Evolutionary conservation across 2,888 invertebrate species (phyloP).

Genomic region (Drosophila borborema): DNA sequence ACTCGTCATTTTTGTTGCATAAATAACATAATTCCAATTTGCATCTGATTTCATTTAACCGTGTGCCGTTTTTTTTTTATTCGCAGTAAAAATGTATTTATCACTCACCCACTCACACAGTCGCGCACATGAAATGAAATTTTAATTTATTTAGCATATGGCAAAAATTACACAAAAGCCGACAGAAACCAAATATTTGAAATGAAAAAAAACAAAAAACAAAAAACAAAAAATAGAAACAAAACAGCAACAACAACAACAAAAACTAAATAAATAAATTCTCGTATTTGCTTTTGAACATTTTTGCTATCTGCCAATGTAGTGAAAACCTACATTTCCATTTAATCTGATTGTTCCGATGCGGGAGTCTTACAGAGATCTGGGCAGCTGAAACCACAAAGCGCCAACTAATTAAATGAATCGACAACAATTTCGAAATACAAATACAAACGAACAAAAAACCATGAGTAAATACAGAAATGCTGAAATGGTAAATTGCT

Average conservation of each 20-base stretch:
- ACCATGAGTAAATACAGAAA: constrained; percentile 2
- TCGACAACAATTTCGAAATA: constrained; percentile 61
- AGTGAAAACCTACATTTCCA: constrained; percentile 50
- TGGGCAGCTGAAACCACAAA: constrained; percentile 59
- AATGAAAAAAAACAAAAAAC: constrained; percentile 28
- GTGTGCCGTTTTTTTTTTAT: constrained; percentile 14
- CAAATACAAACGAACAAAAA: constrained; percentile 14
- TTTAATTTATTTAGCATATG: constrained; percentile 75
- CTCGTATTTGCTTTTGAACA: constrained; percentile 61
- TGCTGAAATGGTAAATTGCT: constrained; percentile 18
- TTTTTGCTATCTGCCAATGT: constrained; percentile 46
- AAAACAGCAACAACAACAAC: background rate
- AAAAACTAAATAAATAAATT: constrained; percentile 37
- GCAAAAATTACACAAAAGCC: constrained; percentile 57
- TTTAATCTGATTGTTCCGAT: constrained; percentile 60
- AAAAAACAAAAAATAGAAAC: constrained; percentile 10
- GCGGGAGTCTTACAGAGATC: constrained; percentile 19
- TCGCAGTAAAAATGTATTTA: constrained; percentile 49
- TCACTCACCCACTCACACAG: constrained; percentile 22
- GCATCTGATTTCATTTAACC: constrained; percentile 31
- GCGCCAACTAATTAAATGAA: constrained; percentile 77
- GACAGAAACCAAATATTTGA: constrained; percentile 40
- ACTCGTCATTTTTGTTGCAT: constrained; percentile 35
- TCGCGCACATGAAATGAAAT: constrained; percentile 51
- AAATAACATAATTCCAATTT: constrained; percentile 37